These are phyloP conservation scores for Battus philenor DNA, from an alignment of 1,140 invertebrate species.

Conservation along the genomic window DNA sequence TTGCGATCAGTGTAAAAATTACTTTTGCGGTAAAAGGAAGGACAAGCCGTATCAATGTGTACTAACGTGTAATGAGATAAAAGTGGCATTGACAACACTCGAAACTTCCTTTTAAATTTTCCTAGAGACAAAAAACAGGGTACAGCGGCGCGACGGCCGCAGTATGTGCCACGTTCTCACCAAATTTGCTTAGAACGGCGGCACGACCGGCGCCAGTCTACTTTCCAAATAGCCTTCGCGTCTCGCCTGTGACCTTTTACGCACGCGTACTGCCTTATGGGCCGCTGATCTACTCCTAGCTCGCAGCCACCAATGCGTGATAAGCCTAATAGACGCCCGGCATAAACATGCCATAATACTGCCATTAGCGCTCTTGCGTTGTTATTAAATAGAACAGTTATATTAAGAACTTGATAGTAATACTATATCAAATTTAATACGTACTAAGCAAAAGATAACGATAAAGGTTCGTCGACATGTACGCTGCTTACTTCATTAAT, in stretches of 20 bases:
- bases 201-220: slow-evolving; percentile 57
- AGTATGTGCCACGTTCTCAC: slow-evolving; percentile 40
- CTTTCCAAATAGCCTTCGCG: slow-evolving; percentile 71
- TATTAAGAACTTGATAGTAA: slow-evolving; percentile 41
- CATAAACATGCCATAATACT: background rate
- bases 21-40: too few species aligned
- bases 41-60: too few species aligned
- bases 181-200: slow-evolving; percentile 62
- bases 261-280: slow-evolving; percentile 51
- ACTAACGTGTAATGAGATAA: too few species aligned
- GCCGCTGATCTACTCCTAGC: slow-evolving; percentile 44
- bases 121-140: slow-evolving; percentile 5
- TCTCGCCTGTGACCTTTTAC: slow-evolving; percentile 72
- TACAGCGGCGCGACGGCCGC: slow-evolving; percentile 18
- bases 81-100: too few species aligned
- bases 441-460: slow-evolving; percentile 41
- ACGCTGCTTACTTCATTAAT: slow-evolving; percentile 9
- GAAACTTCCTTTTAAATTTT: too few species aligned
- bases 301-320: slow-evolving; percentile 7
- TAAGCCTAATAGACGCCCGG: too few species aligned
- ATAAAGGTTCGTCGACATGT: slow-evolving; percentile 53
- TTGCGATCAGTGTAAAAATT: too few species aligned
- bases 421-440: slow-evolving; percentile 41
- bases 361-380: slow-evolving; percentile 4
- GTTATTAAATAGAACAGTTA: slow-evolving; percentile 39